A percentile compares a stretch with the other conserved stretches of the same genome.
These are phyloP conservation scores for Mola mola DNA, from an alignment of 2,113 vertebrate genomes.

Conservation along the genomic window DNA sequence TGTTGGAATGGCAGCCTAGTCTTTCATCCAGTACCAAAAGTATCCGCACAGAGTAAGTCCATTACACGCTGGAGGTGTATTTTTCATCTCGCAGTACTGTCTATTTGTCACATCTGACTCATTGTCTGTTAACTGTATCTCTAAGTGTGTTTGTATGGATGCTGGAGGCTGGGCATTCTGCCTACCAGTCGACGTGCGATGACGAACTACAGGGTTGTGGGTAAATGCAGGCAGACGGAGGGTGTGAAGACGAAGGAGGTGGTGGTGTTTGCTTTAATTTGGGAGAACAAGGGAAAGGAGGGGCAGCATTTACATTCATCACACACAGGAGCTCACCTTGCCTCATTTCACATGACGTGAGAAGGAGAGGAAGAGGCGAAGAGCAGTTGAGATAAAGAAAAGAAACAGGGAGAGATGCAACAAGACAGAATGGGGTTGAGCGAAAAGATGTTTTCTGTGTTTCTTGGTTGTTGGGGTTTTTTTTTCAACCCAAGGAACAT, in stretches of 20 bases:
- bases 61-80: constrained; percentile 31
- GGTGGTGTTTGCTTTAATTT: constrained; percentile 73
- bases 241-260: constrained; percentile 44
- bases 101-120: constrained; percentile 54
- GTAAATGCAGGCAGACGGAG: constrained; percentile 47
- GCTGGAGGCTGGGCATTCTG: constrained; percentile 33
- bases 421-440: constrained; percentile 77
- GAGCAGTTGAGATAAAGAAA: constrained; percentile 42
- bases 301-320: constrained; percentile 75
- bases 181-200: constrained; percentile 17
- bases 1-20: background rate
- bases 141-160: constrained; percentile 30
- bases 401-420: constrained; percentile 39
- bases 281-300: constrained; percentile 62
- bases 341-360: constrained; percentile 63
- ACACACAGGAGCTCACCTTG: constrained; percentile 52
- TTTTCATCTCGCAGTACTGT: constrained; percentile 18
- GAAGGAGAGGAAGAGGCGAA: constrained; percentile 17
- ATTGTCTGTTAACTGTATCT: constrained; percentile 42
- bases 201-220: constrained; percentile 37
- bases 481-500: constrained; percentile 33
- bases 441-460: constrained; percentile 53
- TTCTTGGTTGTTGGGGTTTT: constrained; percentile 16
- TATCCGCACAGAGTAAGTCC: constrained; percentile 1
- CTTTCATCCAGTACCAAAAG: constrained; percentile 1